phyloP scores from a whole-genome alignment of 64 coral and sea anemone species.

The Pocillopora verrucosa region DNA sequence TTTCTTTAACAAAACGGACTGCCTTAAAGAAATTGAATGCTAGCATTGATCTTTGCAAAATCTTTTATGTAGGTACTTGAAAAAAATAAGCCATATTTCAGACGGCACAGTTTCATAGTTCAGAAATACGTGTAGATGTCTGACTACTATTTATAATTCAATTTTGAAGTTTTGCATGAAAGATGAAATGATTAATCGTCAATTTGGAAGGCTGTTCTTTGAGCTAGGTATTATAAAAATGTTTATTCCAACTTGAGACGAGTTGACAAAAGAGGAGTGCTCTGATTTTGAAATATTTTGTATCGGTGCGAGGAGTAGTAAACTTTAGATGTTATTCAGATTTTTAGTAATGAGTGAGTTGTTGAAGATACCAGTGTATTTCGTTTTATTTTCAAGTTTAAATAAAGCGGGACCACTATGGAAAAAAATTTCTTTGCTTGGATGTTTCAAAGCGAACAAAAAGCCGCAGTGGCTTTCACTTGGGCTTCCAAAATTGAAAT shows the following conservation, averaged over 20 bases:
- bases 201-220: background rate
- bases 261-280: conserved; percentile 1
- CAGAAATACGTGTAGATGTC: background rate
- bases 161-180: background rate
- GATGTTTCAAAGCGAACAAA: too few species aligned
- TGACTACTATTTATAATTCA: background rate
- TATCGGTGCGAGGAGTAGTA: background rate
- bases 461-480: too few species aligned
- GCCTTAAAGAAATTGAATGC: background rate
- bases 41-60: background rate
- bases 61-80: background rate
- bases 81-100: background rate
- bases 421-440: too few species aligned
- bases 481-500: too few species aligned
- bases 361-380: too few species aligned
- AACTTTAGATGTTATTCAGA: background rate
- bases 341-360: background rate
- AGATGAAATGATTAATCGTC: background rate
- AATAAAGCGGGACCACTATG: too few species aligned
- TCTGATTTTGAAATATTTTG: conserved; percentile 1
- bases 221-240: background rate
- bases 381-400: too few species aligned
- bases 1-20: background rate
- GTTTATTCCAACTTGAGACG: background rate
- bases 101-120: background rate